These are phyloP conservation scores for Argopecten irradians DNA, from an alignment of 1,140 invertebrate species.

Conservation along the genomic window DNA sequence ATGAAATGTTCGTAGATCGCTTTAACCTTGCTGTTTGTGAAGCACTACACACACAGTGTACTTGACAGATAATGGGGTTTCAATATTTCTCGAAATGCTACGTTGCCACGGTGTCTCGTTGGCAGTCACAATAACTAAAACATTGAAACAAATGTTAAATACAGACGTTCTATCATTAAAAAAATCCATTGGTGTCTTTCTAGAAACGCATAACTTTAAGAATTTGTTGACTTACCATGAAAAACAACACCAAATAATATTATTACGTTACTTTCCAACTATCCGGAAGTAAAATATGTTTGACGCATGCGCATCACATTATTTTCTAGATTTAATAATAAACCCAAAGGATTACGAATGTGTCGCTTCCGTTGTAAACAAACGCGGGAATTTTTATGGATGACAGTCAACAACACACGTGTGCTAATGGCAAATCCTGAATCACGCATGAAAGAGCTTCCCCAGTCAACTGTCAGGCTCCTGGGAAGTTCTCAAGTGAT, in stretches of 20 bases:
- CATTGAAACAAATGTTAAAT: background rate
- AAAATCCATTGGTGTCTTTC: background rate
- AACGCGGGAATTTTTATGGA: background rate
- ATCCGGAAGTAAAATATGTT: background rate
- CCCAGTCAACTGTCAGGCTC: conserved; percentile 78
- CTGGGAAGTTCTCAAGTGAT: conserved; percentile 82
- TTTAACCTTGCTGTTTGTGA: background rate
- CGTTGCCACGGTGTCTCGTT: background rate
- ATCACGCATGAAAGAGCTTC: conserved; percentile 50
- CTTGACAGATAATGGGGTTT: background rate
- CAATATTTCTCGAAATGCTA: background rate
- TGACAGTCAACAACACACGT: background rate
- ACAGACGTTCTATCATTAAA: background rate
- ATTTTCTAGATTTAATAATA: background rate
- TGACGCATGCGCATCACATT: background rate
- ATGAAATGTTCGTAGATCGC: no score
- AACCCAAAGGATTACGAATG: background rate
- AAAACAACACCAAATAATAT: background rate
- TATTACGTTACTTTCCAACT: conserved; percentile 10
- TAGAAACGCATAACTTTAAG: background rate
- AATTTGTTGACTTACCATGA: background rate
- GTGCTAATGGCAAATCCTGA: background rate
- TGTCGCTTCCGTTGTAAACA: background rate
- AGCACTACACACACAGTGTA: background rate
- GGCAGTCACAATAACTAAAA: background rate